A percentile compares a stretch with the other conserved stretches of the same genome.
Conservation (phyloP, 1,140 invertebrate species). For the Phymastichus coffea region DNA sequence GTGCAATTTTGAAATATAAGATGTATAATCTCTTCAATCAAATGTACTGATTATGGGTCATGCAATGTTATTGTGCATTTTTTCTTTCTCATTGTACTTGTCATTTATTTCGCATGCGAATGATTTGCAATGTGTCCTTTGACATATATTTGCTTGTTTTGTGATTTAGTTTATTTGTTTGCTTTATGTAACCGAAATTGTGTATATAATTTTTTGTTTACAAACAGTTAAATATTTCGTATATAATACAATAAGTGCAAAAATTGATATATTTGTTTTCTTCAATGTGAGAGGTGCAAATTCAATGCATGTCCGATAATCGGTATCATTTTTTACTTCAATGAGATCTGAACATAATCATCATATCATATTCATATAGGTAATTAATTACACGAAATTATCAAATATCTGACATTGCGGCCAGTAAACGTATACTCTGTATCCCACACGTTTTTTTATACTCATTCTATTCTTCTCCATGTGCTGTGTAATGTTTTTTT, state of each 20-base stretch:
- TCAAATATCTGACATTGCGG: constrained; percentile 50
- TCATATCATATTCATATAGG: constrained; percentile 4
- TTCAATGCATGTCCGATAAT: constrained; percentile 14
- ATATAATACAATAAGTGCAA: too few relatives aligned
- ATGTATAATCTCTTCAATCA: constrained; percentile 25
- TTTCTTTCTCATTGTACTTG: background rate
- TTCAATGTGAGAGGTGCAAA: too few relatives aligned
- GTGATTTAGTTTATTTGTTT: too few relatives aligned
- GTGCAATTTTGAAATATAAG: constrained; percentile 25
- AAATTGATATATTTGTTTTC: too few relatives aligned
- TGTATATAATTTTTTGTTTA: too few relatives aligned
- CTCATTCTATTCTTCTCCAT: constrained; percentile 33
- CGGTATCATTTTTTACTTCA: background rate
- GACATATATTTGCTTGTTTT: too few relatives aligned
- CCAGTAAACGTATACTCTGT: constrained; percentile 49
- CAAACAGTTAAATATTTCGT: too few relatives aligned
- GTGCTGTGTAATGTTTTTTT: constrained; percentile 49
- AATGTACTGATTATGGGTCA: constrained; percentile 5
- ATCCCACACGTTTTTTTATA: constrained; percentile 24
- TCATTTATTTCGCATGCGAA: background rate
- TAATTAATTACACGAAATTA: constrained; percentile 22
- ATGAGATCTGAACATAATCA: constrained; percentile 5
- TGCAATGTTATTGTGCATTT: background rate
- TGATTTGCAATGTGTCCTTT: too few relatives aligned
- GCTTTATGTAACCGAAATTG: too few relatives aligned